Evolutionary conservation across 2,888 invertebrate genomes (phyloP), one percentile per base, ranked within the genome.

Genomic region (Priocnemis perturbator): DNA sequence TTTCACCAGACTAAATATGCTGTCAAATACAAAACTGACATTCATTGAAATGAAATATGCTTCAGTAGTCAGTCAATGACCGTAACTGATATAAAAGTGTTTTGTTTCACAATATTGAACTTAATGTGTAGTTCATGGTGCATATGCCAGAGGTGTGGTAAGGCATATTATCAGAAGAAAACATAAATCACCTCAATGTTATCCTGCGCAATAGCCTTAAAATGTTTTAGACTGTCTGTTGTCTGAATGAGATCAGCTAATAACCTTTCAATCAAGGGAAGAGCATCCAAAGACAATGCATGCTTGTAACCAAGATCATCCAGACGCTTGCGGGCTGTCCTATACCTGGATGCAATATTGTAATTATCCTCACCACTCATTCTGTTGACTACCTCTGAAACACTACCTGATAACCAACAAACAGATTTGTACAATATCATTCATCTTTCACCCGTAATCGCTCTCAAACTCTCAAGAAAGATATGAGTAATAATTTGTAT

Each of bases 221-320:
- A 94, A 89, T 96, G 94, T 84, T 95, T 94, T 64, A 97, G 90
- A 85, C 94, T 96, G 78, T 95, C 94, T n/a, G 96, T 97, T 9
- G 97, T 97, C 87, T 95, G 94, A 71, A 97, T 91, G 68, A 97
- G 91, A 90, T 98, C 97, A 55, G 93, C 93, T 63, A 97, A 90
- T 68, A 98, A 88, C 84, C 93, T 93, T 89, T 95, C 94, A 76
- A 97, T 95, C 74, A 98, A 90, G 47, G 95, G 94, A 50, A 97
- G 91, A 55, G 94, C 93, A 73, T 97, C 95, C 15, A 94, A 88
- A 0, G 94, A 93, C 73, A 97, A 90, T 0, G 93, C 90, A 84
- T 96, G 94, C 55, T 92, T 92, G 86, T 97, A 97, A 0, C 97
- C 97, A 73, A 97, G 91, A 70, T 93, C 93, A 89, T 97, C 95